Base-by-base conservation (phyloP, 2,888 invertebrate species). In the Cheilosia scutellata region DNA sequence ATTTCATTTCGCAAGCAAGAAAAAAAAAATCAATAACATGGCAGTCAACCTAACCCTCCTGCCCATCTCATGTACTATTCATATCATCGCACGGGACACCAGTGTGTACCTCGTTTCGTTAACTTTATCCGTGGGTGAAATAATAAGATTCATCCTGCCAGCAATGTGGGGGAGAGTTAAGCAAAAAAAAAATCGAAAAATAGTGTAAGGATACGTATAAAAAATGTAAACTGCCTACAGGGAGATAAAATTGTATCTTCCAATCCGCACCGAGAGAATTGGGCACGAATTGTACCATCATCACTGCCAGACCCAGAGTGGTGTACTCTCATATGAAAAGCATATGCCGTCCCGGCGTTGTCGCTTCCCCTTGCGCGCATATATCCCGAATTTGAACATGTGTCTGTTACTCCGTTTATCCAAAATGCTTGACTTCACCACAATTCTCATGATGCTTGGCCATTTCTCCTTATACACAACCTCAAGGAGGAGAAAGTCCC, bases 71-170 rank as follows among this genome's bases (percentile, higher is more conserved):
- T 84, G 62, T 71, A 31, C 84, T 76, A 55, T 75, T 80, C 66
- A 80, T 70, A 63, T 70, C 70, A 79, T 72, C 70, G 60, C 60
- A 11, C 13, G 37, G 75, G 53, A 49, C 49, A 25, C 53, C 71
- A 71, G 51, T 51, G 53, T 74, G 55, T 79, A 51, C 58, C 60
- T 78, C 66, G 53, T 44, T 83, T 75, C 55, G 65, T 78, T 87
- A 83, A 75, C 78, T 86, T 70, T 62, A 84, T 82, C 84, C 83
- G 70, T 82, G 82, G 87, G 76, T 84, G 55, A 79, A 87, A 84
- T 88, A 88, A 87, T 88, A 88, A 88, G 88, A 88, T 88, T 79
- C 84, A 76, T 78, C 68, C 76, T 70, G 74, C 47, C 53, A 65
- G 62, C 55, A 37, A 53, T 33, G 11, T 55, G 77, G 68, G 33